These are phyloP conservation scores for Sebastes cheni DNA, from an alignment of 2,797 vertebrate species.

Conservation along the genomic window DNA sequence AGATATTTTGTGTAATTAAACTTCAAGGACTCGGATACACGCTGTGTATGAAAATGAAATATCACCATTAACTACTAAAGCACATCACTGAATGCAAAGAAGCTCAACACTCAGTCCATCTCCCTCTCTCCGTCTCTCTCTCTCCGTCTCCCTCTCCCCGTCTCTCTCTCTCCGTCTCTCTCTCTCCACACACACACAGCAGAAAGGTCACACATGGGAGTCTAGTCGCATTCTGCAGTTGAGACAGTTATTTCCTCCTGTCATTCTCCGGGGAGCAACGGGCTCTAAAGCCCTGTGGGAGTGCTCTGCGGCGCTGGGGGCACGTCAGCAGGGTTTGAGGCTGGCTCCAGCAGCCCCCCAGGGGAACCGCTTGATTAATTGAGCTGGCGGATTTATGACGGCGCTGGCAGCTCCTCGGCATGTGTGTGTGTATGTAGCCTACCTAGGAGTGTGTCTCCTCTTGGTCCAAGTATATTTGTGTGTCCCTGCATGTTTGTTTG, in stretches of 20 bases:
- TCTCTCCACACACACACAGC: slow-evolving; percentile 1
- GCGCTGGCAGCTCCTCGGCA: slow-evolving; percentile 43
- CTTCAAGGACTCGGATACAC: neutral
- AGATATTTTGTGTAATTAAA: too few relatives aligned
- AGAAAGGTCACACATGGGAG: slow-evolving; percentile 46
- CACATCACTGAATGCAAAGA: neutral
- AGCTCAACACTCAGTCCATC: neutral
- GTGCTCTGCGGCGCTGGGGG: slow-evolving; percentile 54
- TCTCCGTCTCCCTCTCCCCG: neutral
- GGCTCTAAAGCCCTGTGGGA: slow-evolving; percentile 50
- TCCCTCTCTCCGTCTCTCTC: neutral
- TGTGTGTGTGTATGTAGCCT: slow-evolving; percentile 16
- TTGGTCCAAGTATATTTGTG: neutral
- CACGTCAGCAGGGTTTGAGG: slow-evolving; percentile 60
- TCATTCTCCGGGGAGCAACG: slow-evolving; percentile 59
- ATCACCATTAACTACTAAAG: too few relatives aligned
- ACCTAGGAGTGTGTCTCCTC: slow-evolving; percentile 3
- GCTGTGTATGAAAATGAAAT: too few relatives aligned
- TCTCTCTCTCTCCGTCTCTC: neutral
- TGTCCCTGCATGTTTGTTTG: slow-evolving; percentile 8
- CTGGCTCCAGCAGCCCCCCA: slow-evolving; percentile 65
- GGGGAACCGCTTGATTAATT: slow-evolving; percentile 74
- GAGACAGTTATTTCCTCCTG: slow-evolving; percentile 66
- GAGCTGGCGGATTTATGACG: slow-evolving; percentile 78
- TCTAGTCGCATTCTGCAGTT: slow-evolving; percentile 55